Evolutionary conservation across 2,797 vertebrate genomes (phyloP), one percentile per base, ranked within the genome.

Genomic region (Sorex maritimensis): DNA sequence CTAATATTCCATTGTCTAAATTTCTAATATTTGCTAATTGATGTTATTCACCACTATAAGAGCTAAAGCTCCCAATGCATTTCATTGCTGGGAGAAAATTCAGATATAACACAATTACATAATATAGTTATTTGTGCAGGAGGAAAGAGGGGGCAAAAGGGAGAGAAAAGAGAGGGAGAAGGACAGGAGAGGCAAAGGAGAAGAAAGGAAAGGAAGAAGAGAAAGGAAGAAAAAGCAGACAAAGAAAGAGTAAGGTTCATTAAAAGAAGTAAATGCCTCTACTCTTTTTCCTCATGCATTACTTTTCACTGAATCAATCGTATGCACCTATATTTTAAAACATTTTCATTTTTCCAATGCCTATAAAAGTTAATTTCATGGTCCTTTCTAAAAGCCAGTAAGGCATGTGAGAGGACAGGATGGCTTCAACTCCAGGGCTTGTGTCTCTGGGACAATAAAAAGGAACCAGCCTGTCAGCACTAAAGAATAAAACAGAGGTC

Each of bases 261-360:
- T 6, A 61, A 23, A 61, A 61, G 58, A 55, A 12, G 17, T 81
- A 81, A 90, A 69, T 3, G 2, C 10, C 73, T 87, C 69, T 87
- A 30, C 55, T 71, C 30, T 72, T 88, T 90, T 90, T 49, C 49
- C 1, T 79, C 26, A 73, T 44, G 61, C 24, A 65, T 34, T 67
- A 26, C 14, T 34, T 74, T 67, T 72, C 86, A 85, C 17, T 61
- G 21, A 24, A 28, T n/a, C 28, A 2, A 72, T 74, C 82, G 71
- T 78, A 68, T 93, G 55, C 23, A 38, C 14, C 52, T 69, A 19
- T 30, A 75, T 89, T 92, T 92, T 77, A 91, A 68, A 80, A 73
- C 38, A 81, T 55, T 61, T 86, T 92, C 23, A 49, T 78, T 86
- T 82, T 61, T 81, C 34, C 49, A 82, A 19, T 17, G 21, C 52